Evolutionary conservation across 2,113 vertebrate genomes (phyloP).

Genomic region (Penelope pileata): DNA sequence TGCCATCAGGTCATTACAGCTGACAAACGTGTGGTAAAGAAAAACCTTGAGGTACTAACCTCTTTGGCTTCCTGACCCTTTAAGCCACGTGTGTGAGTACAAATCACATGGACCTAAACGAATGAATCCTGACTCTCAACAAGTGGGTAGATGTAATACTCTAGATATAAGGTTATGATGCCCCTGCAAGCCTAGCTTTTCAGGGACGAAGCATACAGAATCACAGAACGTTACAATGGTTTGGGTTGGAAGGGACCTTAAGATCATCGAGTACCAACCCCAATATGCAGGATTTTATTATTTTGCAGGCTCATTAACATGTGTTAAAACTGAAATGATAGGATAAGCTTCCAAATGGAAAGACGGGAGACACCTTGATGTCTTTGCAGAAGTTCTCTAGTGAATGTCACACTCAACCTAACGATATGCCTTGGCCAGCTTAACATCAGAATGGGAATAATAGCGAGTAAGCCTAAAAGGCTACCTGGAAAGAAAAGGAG

Average conservation of each 20-base stretch:
- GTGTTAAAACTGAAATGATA: neutral
- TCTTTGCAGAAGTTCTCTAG: neutral
- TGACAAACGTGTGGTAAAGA: neutral
- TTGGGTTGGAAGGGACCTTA: neutral
- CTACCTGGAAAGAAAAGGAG: neutral
- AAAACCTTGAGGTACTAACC: neutral
- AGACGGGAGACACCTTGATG: neutral
- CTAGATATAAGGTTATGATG: neutral
- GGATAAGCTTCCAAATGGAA: neutral
- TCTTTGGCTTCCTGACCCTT: neutral
- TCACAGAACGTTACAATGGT: neutral
- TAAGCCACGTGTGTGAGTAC: neutral
- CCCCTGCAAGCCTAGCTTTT: neutral
- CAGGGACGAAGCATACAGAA: neutral
- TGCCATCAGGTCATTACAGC: neutral
- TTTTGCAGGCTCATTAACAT: neutral
- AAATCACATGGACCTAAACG: neutral
- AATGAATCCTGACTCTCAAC: neutral
- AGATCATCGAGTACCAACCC: neutral
- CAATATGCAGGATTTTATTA: neutral
- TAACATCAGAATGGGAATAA: neutral
- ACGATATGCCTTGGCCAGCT: neutral
- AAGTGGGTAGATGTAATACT: neutral
- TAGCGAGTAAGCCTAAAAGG: neutral
- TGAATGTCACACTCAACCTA: neutral